phyloP scores from a whole-genome alignment of 2,888 invertebrate genomes.

The Lepidocyrtoides sp. region DNA sequence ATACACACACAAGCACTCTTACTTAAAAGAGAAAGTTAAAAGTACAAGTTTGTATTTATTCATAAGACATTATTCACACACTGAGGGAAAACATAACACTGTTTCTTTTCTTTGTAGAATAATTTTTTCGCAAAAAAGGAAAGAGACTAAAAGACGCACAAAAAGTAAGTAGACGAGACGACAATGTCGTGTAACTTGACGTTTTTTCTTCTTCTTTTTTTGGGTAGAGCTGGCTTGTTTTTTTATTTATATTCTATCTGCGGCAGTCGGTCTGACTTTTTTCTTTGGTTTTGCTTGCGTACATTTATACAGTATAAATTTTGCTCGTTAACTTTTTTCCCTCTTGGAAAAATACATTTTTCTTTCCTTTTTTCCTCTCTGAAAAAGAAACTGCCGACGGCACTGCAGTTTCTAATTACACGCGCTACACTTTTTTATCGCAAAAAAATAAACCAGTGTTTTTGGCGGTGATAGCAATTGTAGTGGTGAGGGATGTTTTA shows the following conservation, averaged over 20 bases:
- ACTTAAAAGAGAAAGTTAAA: background rate
- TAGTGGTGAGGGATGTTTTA: too few species aligned
- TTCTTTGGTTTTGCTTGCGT: background rate
- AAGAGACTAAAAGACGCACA: background rate
- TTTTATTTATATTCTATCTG: background rate
- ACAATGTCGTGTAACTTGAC: conserved; percentile 5
- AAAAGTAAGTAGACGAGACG: background rate
- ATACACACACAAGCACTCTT: background rate
- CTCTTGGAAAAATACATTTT: background rate
- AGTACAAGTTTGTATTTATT: background rate
- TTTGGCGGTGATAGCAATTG: background rate
- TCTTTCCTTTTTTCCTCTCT: background rate
- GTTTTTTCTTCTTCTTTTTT: background rate
- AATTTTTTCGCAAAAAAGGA: background rate
- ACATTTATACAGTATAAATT: background rate
- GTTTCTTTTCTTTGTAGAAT: background rate
- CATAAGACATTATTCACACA: conserved; percentile 17
- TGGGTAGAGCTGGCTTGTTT: background rate
- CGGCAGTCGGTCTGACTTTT: background rate
- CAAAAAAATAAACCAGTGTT: background rate
- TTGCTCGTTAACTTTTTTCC: conserved; percentile 26
- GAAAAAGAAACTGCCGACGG: conserved; percentile 18
- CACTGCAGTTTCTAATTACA: conserved; percentile 65
- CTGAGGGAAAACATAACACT: background rate
- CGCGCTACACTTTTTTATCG: background rate